Conservation (phyloP, 2,888 invertebrate species). For the Drosophila suboccidentalis region DNA sequence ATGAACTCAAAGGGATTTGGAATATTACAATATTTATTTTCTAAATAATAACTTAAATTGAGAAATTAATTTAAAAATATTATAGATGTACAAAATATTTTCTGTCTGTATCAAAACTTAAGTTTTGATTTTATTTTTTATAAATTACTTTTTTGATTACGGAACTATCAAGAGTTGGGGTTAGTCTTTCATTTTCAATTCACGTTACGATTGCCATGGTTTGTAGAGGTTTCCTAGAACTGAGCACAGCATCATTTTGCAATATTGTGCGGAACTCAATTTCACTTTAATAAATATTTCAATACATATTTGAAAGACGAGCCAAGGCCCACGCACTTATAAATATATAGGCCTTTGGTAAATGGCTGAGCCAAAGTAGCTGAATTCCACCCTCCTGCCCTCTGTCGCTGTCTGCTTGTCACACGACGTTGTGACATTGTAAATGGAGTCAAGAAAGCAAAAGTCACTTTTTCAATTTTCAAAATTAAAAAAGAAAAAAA, state of each 20-base stretch:
- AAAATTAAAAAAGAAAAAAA: slow-evolving; percentile 74
- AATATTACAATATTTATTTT: background rate
- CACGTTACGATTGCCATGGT: slow-evolving; percentile 6
- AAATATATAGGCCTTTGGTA: slow-evolving; percentile 17
- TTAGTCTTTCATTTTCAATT: slow-evolving; percentile 2
- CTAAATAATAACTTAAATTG: no score
- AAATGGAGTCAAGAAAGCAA: slow-evolving; percentile 73
- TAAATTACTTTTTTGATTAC: no score
- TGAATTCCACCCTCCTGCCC: slow-evolving; percentile 1
- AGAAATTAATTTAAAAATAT: background rate
- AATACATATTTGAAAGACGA: slow-evolving; percentile 39
- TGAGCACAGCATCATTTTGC: slow-evolving; percentile 21
- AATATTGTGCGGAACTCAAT: slow-evolving; percentile 40
- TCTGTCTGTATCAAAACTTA: no score
- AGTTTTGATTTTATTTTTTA: no score
- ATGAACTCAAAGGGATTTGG: background rate
- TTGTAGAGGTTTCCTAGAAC: slow-evolving; percentile 13
- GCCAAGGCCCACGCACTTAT: slow-evolving; percentile 32
- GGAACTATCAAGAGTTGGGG: no score
- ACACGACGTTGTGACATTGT: slow-evolving; percentile 55
- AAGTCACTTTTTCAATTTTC: slow-evolving; percentile 84
- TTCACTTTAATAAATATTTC: slow-evolving; percentile 51
- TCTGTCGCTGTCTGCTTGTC: slow-evolving; percentile 48
- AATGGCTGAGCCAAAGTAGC: slow-evolving; percentile 31
- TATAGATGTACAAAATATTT: background rate